Evolutionary conservation across 2,113 vertebrate genomes (phyloP).

Genomic region (Saguinus midas): DNA sequence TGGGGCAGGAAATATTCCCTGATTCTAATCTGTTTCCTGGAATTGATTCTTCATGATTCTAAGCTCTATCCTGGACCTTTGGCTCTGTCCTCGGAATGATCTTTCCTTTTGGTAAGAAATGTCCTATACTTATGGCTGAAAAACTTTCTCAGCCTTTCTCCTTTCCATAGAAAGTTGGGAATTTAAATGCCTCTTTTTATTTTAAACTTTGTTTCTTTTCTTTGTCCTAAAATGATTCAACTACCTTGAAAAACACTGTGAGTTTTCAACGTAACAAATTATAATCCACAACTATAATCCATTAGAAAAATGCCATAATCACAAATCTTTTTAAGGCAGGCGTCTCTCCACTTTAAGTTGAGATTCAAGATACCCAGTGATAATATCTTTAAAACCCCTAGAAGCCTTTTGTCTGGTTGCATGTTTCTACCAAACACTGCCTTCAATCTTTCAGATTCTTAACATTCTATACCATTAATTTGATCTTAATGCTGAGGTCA

Average conservation of each 20-base stretch:
- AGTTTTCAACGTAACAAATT: neutral
- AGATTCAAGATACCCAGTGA: neutral
- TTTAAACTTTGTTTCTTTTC: neutral
- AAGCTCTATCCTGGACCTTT: neutral
- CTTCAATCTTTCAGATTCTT: slow-evolving; percentile 14
- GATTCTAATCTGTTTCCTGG: neutral
- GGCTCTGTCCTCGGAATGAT: neutral
- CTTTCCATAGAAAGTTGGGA: neutral
- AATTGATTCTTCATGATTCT: neutral
- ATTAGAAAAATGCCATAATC: neutral
- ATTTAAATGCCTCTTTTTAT: neutral
- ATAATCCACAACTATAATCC: neutral
- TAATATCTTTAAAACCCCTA: neutral
- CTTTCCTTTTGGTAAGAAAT: neutral
- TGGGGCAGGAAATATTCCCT: neutral
- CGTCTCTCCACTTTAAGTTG: neutral
- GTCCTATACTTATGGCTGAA: neutral
- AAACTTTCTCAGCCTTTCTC: neutral
- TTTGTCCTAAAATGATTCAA: neutral
- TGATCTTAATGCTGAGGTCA: neutral
- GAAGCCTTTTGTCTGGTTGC: neutral
- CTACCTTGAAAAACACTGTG: neutral
- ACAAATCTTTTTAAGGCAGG: neutral
- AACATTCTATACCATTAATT: neutral
- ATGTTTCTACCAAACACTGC: neutral